phyloP scores from a whole-genome alignment of 1,140 invertebrate genomes.

The Lutraria rhynchaena region DNA sequence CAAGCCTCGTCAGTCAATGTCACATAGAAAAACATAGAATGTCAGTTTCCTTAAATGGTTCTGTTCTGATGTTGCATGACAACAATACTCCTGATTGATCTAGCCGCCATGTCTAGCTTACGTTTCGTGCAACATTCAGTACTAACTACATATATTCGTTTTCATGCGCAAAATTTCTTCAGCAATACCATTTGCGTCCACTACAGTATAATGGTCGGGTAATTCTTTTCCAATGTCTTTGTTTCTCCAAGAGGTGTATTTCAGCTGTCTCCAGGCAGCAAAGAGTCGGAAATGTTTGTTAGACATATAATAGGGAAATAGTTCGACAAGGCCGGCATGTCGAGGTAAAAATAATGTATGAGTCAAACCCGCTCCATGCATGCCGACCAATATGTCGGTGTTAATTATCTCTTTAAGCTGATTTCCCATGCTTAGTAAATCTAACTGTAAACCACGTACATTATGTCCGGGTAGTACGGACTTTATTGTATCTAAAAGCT shows the following conservation, averaged over 20 bases:
- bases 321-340: slow-evolving; percentile 96
- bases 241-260: slow-evolving; percentile 77
- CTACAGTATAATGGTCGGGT: slow-evolving; percentile 60
- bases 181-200: not conserved
- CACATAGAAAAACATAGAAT: too few species aligned
- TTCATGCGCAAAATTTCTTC: not conserved
- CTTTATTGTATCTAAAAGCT: slow-evolving; percentile 61
- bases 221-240: slow-evolving; percentile 67
- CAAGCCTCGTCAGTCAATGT: too few species aligned
- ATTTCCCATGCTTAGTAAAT: slow-evolving; percentile 61
- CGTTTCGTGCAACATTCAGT: too few species aligned
- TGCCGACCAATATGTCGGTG: slow-evolving; percentile 95
- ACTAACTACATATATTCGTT: not conserved
- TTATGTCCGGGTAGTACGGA: slow-evolving; percentile 30
- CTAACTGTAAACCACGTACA: slow-evolving; percentile 69
- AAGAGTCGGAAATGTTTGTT: slow-evolving; percentile 77
- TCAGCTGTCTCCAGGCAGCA: slow-evolving; percentile 74
- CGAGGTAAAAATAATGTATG: slow-evolving; percentile 96
- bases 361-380: slow-evolving; percentile 97
- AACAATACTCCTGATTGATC: too few species aligned
- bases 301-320: slow-evolving; percentile 85
- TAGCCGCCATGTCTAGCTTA: too few species aligned
- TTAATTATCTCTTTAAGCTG: slow-evolving; percentile 82
- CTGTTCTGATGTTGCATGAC: too few species aligned
- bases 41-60: too few species aligned